Evolutionary conservation across 1,140 invertebrate genomes (phyloP).

Genomic region (Drosophila repleta): DNA sequence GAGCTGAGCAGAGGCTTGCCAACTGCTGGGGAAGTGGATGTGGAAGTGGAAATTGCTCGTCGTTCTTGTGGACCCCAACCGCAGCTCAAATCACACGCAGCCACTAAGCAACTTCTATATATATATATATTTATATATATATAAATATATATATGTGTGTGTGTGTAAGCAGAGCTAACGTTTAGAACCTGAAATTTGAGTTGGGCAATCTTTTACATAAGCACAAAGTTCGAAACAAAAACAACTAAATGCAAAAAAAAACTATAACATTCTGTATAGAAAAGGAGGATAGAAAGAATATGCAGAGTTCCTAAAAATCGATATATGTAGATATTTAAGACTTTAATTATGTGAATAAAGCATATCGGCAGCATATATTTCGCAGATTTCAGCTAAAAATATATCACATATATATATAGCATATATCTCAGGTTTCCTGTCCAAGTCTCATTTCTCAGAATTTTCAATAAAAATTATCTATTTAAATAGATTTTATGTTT

Average conservation of each 20-base stretch:
- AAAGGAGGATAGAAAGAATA: too few species aligned
- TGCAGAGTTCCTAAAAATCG: too few species aligned
- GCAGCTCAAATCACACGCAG: constrained; percentile 45
- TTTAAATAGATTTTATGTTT: too few species aligned
- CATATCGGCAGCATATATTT: too few species aligned
- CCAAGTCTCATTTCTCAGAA: too few species aligned
- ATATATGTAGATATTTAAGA: too few species aligned
- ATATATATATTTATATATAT: neutral
- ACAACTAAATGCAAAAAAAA: neutral
- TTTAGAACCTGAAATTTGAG: constrained; percentile 17
- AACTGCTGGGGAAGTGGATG: constrained; percentile 43
- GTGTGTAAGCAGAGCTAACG: neutral
- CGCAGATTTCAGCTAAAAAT: too few species aligned
- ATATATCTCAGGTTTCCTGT: too few species aligned
- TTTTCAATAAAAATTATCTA: too few species aligned
- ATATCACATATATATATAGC: too few species aligned
- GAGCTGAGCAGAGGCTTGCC: constrained; percentile 8
- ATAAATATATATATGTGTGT: neutral
- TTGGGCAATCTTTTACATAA: constrained; percentile 24
- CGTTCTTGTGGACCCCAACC: constrained; percentile 31
- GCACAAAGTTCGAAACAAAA: constrained; percentile 9
- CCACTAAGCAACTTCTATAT: constrained; percentile 7
- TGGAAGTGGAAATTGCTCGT: constrained; percentile 52
- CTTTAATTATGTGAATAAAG: too few species aligned
- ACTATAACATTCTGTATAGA: too few species aligned